Evolutionary conservation across 2,797 vertebrate genomes (phyloP), one percentile per base, ranked within the genome.

Genomic region (Ciconia nigra): DNA sequence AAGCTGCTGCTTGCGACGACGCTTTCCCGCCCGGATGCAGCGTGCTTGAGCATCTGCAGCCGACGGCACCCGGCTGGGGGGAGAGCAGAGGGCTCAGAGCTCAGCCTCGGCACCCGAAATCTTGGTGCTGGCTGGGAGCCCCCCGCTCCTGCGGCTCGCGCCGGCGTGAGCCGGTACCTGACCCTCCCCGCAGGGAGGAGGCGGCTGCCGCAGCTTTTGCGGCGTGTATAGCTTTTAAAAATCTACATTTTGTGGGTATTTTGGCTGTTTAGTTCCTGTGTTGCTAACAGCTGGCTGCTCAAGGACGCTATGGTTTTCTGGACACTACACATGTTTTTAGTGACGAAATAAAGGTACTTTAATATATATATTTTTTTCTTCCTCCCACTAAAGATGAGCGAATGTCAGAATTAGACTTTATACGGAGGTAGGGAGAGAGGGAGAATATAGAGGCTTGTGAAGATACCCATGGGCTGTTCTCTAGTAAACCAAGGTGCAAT

Each of bases 261-360:
- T 41, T 54, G 44, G 92, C 69, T 93, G 54, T 59, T 79, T 15
- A 6, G 47, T 41, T 42, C 17, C 26, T 21, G 11, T 8, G 8
- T 11, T 39, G 41, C 78, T 11, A 13, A 24, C 65, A 74, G 52
- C 54, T 6, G 28, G 59, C 73, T 95, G 88, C 73, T 54, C 26
- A 10, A 74, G 78, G 66, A 59, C 8, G 16, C 66, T 21, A 5
- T 3, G 10, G 37, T 7, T 47, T 90, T 72, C 29, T 69, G n/a
- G 42, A 89, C 70, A 58, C 66, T 83, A 66, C 51, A 10, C 3
- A 7, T 11, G 25, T 13, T 89, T 82, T 90, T 84, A 93, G 33
- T 10, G 13, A 44, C 71, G 14, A 29, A 72, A 95, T 92, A 85
- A 89, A 95, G 37, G n/a, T 69, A 44, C 79, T 95, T 41, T 85